phyloP scores from a whole-genome alignment of 2,888 invertebrate species.

The Eupeodes luniger region DNA sequence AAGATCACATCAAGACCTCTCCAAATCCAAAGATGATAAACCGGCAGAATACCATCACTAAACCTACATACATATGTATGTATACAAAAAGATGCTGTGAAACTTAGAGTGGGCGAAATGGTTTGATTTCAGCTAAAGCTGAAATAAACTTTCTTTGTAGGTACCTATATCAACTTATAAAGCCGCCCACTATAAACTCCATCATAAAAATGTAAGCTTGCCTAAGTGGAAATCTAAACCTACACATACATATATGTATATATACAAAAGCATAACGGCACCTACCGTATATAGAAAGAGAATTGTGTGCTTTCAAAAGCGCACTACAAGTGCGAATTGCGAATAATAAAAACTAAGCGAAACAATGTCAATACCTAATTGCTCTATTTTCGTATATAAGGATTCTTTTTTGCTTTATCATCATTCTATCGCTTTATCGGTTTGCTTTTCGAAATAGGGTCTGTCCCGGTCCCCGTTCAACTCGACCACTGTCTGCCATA shows the following conservation, averaged over 20 bases:
- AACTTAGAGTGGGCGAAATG: neutral
- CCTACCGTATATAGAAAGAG: neutral
- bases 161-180: neutral
- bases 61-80: neutral
- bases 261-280: no score
- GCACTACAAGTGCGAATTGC: neutral
- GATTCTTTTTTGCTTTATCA: conserved; percentile 54
- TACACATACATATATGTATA: neutral
- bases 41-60: no score
- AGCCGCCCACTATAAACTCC: conserved; percentile 4
- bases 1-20: neutral
- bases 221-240: neutral
- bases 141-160: conserved; percentile 2
- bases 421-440: neutral
- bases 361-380: conserved; percentile 75
- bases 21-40: conserved; percentile 9
- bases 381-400: conserved; percentile 74
- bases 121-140: neutral
- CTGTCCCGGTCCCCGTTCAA: no score
- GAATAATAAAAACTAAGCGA: conserved; percentile 34
- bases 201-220: neutral
- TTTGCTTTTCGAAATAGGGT: no score
- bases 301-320: neutral
- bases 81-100: no score
- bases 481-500: neutral